phyloP scores from a whole-genome alignment of 2,797 vertebrate genomes.

The Urocyon cinereoargenteus region DNA sequence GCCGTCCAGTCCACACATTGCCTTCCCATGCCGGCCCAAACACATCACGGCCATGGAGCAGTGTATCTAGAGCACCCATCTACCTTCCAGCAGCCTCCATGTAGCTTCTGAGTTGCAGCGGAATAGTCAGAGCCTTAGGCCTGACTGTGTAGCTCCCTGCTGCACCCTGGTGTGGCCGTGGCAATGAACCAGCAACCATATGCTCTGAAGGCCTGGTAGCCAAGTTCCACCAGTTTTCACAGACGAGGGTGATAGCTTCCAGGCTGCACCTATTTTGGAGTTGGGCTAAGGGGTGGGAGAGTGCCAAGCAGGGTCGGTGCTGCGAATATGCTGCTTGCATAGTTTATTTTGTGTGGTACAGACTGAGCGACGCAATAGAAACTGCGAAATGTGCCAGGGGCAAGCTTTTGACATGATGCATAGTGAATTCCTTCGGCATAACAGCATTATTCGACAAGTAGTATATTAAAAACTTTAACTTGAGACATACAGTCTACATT shows the following conservation, averaged over 20 bases:
- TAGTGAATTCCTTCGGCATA: slow-evolving; percentile 86
- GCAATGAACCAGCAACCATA: slow-evolving; percentile 86
- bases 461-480: slow-evolving; percentile 83
- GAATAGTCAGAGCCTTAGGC: slow-evolving; percentile 81
- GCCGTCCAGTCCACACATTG: slow-evolving; percentile 97
- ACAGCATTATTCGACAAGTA: slow-evolving; percentile 85
- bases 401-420: slow-evolving; percentile 86
- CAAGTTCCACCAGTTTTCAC: slow-evolving; percentile 82
- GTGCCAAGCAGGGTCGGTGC: slow-evolving; percentile 87
- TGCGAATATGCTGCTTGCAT: slow-evolving; percentile 87
- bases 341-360: slow-evolving; percentile 88
- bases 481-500: slow-evolving; percentile 84
- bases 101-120: slow-evolving; percentile 92
- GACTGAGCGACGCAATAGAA: slow-evolving; percentile 85
- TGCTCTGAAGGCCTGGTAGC: slow-evolving; percentile 81
- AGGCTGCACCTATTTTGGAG: slow-evolving; percentile 76
- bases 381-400: slow-evolving; percentile 87
- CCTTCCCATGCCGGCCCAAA: slow-evolving; percentile 97
- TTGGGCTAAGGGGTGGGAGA: slow-evolving; percentile 82
- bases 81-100: slow-evolving; percentile 97
- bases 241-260: slow-evolving; percentile 80
- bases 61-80: slow-evolving; percentile 94
- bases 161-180: slow-evolving; percentile 76
- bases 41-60: slow-evolving; percentile 96
- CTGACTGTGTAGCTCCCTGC: slow-evolving; percentile 81